These are phyloP conservation scores for Drosophila ezoana DNA, from an alignment of 2,888 invertebrate genomes.

Conservation along the genomic window DNA sequence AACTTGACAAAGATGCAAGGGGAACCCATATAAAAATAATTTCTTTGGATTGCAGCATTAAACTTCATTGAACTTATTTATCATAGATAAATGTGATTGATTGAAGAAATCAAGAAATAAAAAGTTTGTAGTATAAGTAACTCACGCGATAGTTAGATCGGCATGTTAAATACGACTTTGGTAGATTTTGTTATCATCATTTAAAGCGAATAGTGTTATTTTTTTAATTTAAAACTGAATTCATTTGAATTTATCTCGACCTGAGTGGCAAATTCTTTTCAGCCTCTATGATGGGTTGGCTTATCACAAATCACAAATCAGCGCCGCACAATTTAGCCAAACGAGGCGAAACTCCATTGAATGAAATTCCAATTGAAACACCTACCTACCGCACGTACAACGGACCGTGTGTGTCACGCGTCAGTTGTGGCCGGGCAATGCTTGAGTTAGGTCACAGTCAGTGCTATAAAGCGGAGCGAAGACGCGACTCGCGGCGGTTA, in stretches of 20 bases:
- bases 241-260: slow-evolving; percentile 18
- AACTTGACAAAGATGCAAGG: not conserved
- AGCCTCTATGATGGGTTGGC: slow-evolving; percentile 31
- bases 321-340: slow-evolving; percentile 36
- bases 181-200: not conserved
- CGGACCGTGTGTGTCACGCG: slow-evolving; percentile 29
- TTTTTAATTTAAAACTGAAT: slow-evolving; percentile 17
- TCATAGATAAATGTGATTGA: too few species aligned
- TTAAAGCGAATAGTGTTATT: slow-evolving; percentile 1
- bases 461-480: slow-evolving; percentile 17
- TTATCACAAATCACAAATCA: slow-evolving; percentile 47
- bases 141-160: too few species aligned
- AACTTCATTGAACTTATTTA: too few species aligned
- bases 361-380: slow-evolving; percentile 13
- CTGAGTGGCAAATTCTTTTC: slow-evolving; percentile 23
- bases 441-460: slow-evolving; percentile 52
- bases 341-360: slow-evolving; percentile 30
- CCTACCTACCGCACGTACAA: slow-evolving; percentile 20
- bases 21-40: too few species aligned
- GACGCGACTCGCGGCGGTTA: slow-evolving; percentile 18
- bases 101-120: too few species aligned
- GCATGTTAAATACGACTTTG: not conserved
- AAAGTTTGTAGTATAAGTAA: too few species aligned
- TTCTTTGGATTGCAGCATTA: too few species aligned
- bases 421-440: slow-evolving; percentile 18